phyloP scores from a whole-genome alignment of 2,888 invertebrate species.

The Drosophila gaucha region DNA sequence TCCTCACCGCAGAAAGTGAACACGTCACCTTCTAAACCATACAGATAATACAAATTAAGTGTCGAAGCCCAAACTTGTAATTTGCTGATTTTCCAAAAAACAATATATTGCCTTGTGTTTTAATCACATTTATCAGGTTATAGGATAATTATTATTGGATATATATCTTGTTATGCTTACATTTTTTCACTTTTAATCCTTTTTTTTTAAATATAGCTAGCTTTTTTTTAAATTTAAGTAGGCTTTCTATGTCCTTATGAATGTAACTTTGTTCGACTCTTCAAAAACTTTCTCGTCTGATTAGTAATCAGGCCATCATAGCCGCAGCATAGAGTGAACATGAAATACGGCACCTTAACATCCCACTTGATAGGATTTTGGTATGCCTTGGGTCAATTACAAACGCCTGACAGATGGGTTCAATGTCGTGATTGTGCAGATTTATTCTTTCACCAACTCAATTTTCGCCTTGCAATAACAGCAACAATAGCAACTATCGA shows the following conservation, averaged over 20 bases:
- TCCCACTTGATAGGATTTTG: slow-evolving; percentile 36
- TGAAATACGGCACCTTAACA: slow-evolving; percentile 37
- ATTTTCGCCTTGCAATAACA: slow-evolving; percentile 40
- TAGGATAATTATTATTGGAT: no score
- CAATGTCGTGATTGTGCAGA: slow-evolving; percentile 70
- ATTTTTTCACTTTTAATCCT: no score
- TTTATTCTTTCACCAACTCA: slow-evolving; percentile 67
- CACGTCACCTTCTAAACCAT: no score
- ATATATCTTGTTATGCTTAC: no score
- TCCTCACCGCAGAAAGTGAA: no score
- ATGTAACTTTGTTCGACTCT: neutral
- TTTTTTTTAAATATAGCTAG: no score
- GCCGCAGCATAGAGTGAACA: slow-evolving; percentile 20
- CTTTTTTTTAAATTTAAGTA: no score
- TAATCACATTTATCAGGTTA: no score
- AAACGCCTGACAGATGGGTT: slow-evolving; percentile 74
- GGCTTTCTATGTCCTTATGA: neutral
- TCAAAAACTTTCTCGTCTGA: slow-evolving; percentile 27
- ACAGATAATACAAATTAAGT: no score
- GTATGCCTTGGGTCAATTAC: slow-evolving; percentile 68
- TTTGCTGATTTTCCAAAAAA: no score
- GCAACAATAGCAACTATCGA: slow-evolving; percentile 15
- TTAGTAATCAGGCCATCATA: slow-evolving; percentile 11
- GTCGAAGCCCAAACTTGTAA: no score
- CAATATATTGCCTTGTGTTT: no score